Evolutionary conservation across 2,113 vertebrate species (phyloP), one percentile per base, ranked within the genome.

Genomic region (Hyaena hyaena): DNA sequence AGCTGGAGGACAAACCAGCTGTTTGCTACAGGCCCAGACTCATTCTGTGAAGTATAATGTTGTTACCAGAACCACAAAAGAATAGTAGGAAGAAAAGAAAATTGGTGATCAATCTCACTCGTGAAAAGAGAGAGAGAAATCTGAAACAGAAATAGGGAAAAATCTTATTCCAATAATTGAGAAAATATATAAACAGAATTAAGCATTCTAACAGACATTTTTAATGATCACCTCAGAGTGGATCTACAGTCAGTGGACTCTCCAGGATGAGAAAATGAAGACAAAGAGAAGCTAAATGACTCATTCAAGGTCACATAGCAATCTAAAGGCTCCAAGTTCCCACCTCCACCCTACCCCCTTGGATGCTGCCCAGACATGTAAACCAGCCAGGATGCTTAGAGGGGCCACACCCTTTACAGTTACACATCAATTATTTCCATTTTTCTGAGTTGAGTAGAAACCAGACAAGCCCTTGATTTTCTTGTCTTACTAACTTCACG

Each of bases 51-150:
- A 92, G 88, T 63, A 90, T 65, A 92, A 93, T 69, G 96, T 53
- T 66, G 21, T 82, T 95, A 97, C 50, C 66, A 1, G 96, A 93
- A 43, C 77, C 89, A 88, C 96, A 58, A 83, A 96, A 91, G 90
- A 85, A 48, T 45, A 82, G 63, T 33, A 81, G 50, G 21, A 1
- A 1, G 33, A 76, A 9, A 88, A 31, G 43, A 76, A 95, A 88
- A 86, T 33, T 83, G 24, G 63, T 92, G 61, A 53, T 68, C 79
- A 86, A 61, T 92, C 39, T 89, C 84, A 86, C 53, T 87, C 73
- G 86, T 31, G 43, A 89, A 93, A 71, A 93, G 79, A 92, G 73
- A 96, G 63, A 73, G 4, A 93, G 65, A 93, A 83, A 61, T 88
- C 17, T 2, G 31, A 85, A 85, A 43, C 2, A 69, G 35, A 43